A percentile compares a stretch with the other conserved stretches of the same genome.
phyloP scores from a whole-genome alignment of 2,797 vertebrate genomes.

The Betta splendens region DNA sequence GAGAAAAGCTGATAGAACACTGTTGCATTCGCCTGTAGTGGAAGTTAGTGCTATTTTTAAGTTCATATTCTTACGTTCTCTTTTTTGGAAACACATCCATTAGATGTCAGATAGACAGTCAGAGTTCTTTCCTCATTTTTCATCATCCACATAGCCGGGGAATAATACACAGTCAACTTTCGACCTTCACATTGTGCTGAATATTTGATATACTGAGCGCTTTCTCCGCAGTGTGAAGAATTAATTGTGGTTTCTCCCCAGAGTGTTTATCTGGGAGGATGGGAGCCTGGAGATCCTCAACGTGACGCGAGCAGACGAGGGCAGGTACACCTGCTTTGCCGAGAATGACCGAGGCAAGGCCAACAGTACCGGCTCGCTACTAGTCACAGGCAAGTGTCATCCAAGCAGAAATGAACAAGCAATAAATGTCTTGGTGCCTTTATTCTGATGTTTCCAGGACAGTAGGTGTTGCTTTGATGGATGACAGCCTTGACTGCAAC shows the following conservation, averaged over 20 bases:
- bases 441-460: constrained; percentile 10
- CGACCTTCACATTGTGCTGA: constrained; percentile 43
- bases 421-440: not conserved
- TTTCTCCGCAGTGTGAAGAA: constrained; percentile 15
- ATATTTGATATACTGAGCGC: constrained; percentile 38
- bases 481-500: constrained; percentile 30
- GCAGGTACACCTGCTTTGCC: constrained; percentile 94
- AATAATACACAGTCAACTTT: constrained; percentile 43
- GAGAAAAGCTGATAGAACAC: constrained; percentile 39
- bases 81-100: constrained; percentile 8
- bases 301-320: constrained; percentile 88
- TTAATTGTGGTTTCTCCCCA: constrained; percentile 56
- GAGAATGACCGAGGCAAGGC: constrained; percentile 93
- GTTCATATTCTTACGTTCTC: constrained; percentile 3
- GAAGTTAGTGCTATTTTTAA: constrained; percentile 28
- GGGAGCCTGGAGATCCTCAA: constrained; percentile 95
- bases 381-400: constrained; percentile 86
- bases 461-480: constrained; percentile 15
- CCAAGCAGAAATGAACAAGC: constrained; percentile 2
- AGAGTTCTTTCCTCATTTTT: constrained; percentile 39
- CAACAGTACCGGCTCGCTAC: constrained; percentile 90
- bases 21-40: constrained; percentile 5
- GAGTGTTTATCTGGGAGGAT: constrained; percentile 91
- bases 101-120: constrained; percentile 3
- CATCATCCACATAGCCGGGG: constrained; percentile 23